These are phyloP conservation scores for Drosophila falleni DNA, from an alignment of 2,888 invertebrate species.

Conservation along the genomic window DNA sequence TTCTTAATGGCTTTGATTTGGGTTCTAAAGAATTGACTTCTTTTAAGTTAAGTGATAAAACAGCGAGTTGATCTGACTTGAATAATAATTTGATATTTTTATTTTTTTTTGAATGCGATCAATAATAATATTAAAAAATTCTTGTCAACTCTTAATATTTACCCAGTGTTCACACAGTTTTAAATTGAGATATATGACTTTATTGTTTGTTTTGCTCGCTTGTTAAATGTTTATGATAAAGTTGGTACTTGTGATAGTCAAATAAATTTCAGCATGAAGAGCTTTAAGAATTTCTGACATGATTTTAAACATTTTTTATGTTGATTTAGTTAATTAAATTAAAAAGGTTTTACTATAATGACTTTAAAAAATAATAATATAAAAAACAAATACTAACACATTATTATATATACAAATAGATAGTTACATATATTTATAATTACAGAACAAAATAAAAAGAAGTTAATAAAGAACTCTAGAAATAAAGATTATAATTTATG, in stretches of 20 bases:
- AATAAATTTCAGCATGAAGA: not conserved
- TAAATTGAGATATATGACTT: not conserved
- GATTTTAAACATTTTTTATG: too few relatives aligned
- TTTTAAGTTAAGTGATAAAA: not conserved
- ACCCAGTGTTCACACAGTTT: too few relatives aligned
- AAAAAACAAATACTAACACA: too few relatives aligned
- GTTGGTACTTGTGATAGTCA: not conserved
- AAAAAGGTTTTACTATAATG: too few relatives aligned
- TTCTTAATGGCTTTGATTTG: conserved; percentile 22
- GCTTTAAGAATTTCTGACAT: not conserved
- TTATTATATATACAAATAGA: too few relatives aligned
- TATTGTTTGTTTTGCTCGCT: not conserved
- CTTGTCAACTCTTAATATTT: not conserved
- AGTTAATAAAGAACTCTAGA: not conserved
- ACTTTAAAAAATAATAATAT: too few relatives aligned
- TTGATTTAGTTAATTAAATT: too few relatives aligned
- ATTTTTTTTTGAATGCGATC: not conserved
- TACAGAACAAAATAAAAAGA: too few relatives aligned
- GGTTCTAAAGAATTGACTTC: not conserved
- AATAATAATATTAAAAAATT: not conserved
- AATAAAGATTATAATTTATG: not conserved
- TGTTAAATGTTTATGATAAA: not conserved
- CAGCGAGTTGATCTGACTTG: not conserved
- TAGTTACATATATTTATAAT: too few relatives aligned
- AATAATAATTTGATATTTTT: not conserved